Percentiles rank a stretch among this genome's conserved stretches.
Evolutionary conservation across 2,113 vertebrate species (phyloP).

Genomic region (Otus sunia): DNA sequence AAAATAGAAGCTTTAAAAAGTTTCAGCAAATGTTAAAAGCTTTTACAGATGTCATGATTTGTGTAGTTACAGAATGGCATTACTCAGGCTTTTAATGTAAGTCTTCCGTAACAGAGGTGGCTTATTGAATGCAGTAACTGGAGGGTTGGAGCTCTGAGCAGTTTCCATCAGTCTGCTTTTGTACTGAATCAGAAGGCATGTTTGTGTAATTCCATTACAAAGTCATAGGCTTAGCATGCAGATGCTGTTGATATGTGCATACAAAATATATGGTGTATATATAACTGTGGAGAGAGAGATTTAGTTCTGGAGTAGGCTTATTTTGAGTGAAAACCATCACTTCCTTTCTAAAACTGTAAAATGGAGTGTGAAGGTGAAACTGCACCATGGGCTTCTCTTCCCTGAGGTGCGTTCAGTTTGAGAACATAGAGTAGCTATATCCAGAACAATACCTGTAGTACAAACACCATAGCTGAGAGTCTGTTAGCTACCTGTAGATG

Average conservation of each 20-base stretch:
- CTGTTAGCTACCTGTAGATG: rapidly evolving
- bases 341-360: not conserved
- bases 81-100: not conserved
- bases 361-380: not conserved
- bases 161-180: not conserved
- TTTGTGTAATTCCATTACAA: not conserved
- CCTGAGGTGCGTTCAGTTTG: rapidly evolving
- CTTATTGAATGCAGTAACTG: not conserved
- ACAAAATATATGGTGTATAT: not conserved
- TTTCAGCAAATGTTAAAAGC: not conserved
- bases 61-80: not conserved
- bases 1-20: not conserved
- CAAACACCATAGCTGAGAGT: not conserved
- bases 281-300: not conserved
- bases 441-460: not conserved
- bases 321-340: not conserved
- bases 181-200: not conserved
- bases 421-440: not conserved
- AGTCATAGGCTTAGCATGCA: not conserved
- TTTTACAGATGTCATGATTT: not conserved
- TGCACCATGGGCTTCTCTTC: not conserved
- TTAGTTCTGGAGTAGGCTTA: not conserved
- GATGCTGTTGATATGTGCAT: not conserved
- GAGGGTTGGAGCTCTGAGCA: not conserved
- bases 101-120: not conserved